phyloP scores from a whole-genome alignment of 2,888 invertebrate genomes.

The Chouioia cunea region DNA sequence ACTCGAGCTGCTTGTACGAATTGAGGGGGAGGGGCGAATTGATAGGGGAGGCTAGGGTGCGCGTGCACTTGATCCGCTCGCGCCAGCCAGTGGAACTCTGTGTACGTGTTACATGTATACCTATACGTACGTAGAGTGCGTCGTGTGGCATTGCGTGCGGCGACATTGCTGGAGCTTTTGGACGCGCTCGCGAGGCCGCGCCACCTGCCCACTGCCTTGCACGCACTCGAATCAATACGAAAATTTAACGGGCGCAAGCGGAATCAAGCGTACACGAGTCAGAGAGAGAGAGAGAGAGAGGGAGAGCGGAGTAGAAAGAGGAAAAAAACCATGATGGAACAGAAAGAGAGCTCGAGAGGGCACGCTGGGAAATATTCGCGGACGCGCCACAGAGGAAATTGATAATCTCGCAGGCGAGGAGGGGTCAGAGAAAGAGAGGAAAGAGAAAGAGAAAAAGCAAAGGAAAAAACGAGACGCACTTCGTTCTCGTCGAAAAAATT shows the following conservation, averaged over 20 bases:
- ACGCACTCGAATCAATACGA: constrained; percentile 43
- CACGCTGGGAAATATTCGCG: constrained; percentile 15
- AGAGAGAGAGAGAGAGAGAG: constrained; percentile 25
- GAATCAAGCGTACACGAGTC: constrained; percentile 1
- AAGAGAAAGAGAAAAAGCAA: background rate
- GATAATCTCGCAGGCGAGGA: constrained; percentile 11
- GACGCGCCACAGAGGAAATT: constrained; percentile 19
- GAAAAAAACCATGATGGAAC: too few relatives aligned
- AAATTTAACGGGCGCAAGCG: constrained; percentile 29
- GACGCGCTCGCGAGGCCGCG: constrained; percentile 58
- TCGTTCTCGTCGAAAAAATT: too few relatives aligned
- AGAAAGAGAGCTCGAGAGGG: too few relatives aligned
- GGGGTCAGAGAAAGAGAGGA: background rate
- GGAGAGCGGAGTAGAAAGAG: constrained; percentile 1
- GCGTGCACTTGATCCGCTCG: too few relatives aligned
- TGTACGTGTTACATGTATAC: too few relatives aligned
- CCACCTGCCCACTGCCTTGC: constrained; percentile 51
- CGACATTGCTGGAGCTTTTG: constrained; percentile 55
- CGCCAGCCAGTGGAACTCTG: too few relatives aligned
- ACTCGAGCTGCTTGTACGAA: too few relatives aligned
- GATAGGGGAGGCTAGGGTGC: too few relatives aligned
- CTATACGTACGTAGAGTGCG: too few relatives aligned
- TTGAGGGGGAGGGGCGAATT: too few relatives aligned
- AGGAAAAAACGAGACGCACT: background rate
- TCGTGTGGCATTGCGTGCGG: constrained; percentile 40